Evolutionary conservation across 2,888 invertebrate genomes (phyloP).

Genomic region (Dioctria rufipes): DNA sequence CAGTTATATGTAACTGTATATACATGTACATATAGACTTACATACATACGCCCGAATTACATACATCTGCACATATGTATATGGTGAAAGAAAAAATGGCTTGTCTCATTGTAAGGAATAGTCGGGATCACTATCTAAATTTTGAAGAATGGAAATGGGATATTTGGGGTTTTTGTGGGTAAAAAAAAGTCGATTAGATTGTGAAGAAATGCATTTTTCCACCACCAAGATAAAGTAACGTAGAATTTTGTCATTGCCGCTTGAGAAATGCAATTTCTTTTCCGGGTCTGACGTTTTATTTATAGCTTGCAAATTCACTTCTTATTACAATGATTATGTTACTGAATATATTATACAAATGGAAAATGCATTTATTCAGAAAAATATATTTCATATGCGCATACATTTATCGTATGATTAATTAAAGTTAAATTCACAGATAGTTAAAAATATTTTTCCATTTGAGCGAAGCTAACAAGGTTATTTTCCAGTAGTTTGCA

Average conservation of each 20-base stretch:
- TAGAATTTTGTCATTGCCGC: background rate
- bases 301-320: background rate
- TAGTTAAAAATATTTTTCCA: no score
- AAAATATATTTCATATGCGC: background rate
- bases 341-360: no score
- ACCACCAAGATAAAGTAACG: background rate
- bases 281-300: constrained; percentile 4
- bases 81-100: background rate
- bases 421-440: no score
- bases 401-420: background rate
- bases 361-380: background rate
- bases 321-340: background rate
- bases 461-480: no score
- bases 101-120: constrained; percentile 13
- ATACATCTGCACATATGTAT: background rate
- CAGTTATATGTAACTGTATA: no score
- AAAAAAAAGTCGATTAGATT: constrained; percentile 20
- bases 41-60: background rate
- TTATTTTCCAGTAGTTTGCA: no score
- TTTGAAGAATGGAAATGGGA: constrained; percentile 40
- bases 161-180: constrained; percentile 25
- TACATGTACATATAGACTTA: constrained; percentile 1
- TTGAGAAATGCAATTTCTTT: constrained; percentile 26
- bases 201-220: constrained; percentile 12
- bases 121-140: constrained; percentile 17